Conservation (phyloP, 2,797 vertebrate genomes). For the Acanthurus leucopareius region DNA sequence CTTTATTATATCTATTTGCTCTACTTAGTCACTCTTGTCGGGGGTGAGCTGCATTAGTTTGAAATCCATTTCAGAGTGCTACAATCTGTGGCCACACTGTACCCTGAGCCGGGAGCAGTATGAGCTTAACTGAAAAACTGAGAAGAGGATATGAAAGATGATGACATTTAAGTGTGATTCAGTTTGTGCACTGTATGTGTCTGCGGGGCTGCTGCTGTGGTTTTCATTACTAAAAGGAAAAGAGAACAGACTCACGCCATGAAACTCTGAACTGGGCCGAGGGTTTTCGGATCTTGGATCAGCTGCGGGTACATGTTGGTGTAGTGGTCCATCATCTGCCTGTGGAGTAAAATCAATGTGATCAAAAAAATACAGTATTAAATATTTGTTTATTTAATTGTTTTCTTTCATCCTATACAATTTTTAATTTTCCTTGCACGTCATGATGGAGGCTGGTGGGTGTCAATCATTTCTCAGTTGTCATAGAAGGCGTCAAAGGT, state of each 20-base stretch:
- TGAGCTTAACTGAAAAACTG: not conserved
- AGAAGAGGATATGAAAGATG: constrained; percentile 62
- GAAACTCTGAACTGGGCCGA: constrained; percentile 86
- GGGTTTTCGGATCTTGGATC: constrained; percentile 79
- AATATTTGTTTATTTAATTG: not conserved
- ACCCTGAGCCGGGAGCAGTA: not conserved
- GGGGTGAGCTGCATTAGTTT: not conserved
- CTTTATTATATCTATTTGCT: no score
- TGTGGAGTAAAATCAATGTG: constrained; percentile 53
- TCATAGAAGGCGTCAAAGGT: not conserved
- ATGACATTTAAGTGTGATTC: not conserved
- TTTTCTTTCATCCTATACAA: no score
- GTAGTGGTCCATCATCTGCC: constrained; percentile 92
- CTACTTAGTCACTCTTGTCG: not conserved
- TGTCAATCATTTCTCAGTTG: not conserved
- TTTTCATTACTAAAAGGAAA: not conserved
- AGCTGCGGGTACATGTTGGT: constrained; percentile 92
- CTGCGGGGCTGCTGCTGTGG: not conserved
- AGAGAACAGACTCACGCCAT: constrained; percentile 86
- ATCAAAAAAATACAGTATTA: not conserved
- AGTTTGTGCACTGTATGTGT: not conserved
- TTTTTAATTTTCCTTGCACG: not conserved
- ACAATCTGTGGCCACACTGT: not conserved
- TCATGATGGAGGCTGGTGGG: not conserved
- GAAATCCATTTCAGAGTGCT: not conserved